Evolutionary conservation across 2,888 invertebrate species (phyloP).

Genomic region (Yponomeuta malinellus): DNA sequence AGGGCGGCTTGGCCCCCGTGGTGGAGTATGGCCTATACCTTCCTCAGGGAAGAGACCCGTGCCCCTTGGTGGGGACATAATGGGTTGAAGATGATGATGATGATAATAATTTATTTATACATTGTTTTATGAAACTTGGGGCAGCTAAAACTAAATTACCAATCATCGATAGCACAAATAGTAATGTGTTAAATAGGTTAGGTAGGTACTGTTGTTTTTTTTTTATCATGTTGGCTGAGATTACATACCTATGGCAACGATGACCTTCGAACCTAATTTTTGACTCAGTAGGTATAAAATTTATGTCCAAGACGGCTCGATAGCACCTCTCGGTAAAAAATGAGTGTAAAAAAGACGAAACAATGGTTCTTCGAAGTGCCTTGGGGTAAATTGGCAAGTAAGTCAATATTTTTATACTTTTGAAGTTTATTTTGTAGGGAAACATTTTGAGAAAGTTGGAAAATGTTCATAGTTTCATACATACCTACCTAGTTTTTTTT

Average conservation of each 20-base stretch:
- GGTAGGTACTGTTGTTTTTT: too few relatives aligned
- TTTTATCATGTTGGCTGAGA: too few relatives aligned
- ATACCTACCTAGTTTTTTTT: not conserved
- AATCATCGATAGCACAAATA: too few relatives aligned
- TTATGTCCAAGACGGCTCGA: not conserved
- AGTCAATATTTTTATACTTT: conserved; percentile 1
- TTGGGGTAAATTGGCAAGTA: conserved; percentile 23
- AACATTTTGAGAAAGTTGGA: not conserved
- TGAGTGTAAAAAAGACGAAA: conserved; percentile 14
- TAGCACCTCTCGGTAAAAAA: not conserved
- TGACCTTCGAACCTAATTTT: not conserved
- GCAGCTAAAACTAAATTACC: too few relatives aligned
- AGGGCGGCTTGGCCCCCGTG: too few relatives aligned
- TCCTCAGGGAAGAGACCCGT: too few relatives aligned
- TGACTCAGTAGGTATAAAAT: not conserved
- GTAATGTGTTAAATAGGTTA: too few relatives aligned
- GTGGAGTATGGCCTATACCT: too few relatives aligned
- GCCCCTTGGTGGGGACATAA: too few relatives aligned
- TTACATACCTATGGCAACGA: not conserved
- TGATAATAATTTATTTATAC: too few relatives aligned
- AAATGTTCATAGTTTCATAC: not conserved
- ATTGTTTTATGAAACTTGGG: too few relatives aligned
- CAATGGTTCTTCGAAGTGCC: conserved; percentile 20
- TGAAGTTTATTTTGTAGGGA: not conserved
- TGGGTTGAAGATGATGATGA: too few relatives aligned